phyloP scores from a whole-genome alignment of 2,113 vertebrate species.

The human (Homo sapiens) region GRCh38 chr3:45148001-45148500 shows the following conservation, averaged over 20 bases:
- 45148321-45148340: background rate
- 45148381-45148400: background rate
- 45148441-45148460: too few species aligned
- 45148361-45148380: slow-evolving; percentile 25
- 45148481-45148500: too few species aligned
- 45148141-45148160: background rate
- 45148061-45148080: background rate
- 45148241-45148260: background rate
- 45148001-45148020: background rate
- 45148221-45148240: background rate
- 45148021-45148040: background rate
- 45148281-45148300: background rate
- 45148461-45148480: too few species aligned
- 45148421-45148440: background rate
- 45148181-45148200: background rate
- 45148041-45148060: background rate
- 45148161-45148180: background rate
- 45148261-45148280: background rate
- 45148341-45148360: background rate
- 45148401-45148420: background rate
- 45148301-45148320: background rate
- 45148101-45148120: background rate
- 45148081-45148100: background rate
- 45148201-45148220: background rate
- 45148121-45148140: background rate